phyloP scores from a whole-genome alignment of 2,797 vertebrate species.

The Liparis tanakae region DNA sequence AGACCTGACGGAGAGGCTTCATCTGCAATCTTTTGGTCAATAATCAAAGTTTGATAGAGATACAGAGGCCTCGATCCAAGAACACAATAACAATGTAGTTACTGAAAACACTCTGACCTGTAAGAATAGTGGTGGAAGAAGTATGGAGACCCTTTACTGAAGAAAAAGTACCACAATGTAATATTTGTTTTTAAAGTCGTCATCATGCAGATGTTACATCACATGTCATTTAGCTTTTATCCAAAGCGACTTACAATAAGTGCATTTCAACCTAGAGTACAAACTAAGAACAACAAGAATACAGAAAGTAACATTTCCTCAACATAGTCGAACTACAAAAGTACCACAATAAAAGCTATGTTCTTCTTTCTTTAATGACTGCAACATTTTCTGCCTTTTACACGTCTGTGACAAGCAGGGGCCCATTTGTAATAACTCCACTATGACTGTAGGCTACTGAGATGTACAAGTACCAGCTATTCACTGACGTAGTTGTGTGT shows the following conservation, averaged over 20 bases:
- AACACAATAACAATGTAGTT: background rate
- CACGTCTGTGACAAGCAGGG: background rate
- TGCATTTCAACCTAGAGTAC: too few relatives aligned
- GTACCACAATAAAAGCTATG: too few relatives aligned
- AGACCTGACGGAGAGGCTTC: constrained; percentile 13
- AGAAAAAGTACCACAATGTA: background rate
- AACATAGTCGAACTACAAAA: too few relatives aligned
- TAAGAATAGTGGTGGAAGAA: background rate
- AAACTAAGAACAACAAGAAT: too few relatives aligned
- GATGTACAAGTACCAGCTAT: background rate
- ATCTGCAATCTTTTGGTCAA: background rate
- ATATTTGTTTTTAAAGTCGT: background rate
- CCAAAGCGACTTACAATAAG: too few relatives aligned
- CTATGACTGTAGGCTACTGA: too few relatives aligned
- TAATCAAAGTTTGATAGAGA: background rate
- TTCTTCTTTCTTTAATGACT: background rate
- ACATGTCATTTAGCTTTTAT: too few relatives aligned
- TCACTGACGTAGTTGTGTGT: background rate
- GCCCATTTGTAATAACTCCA: background rate
- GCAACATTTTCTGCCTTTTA: background rate
- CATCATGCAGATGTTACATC: background rate
- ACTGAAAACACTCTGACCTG: background rate
- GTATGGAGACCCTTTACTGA: background rate
- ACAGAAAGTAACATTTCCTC: too few relatives aligned
- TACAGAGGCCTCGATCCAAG: background rate